Conservation (phyloP, 2,797 vertebrate species). For the Anniella stebbinsi region DNA sequence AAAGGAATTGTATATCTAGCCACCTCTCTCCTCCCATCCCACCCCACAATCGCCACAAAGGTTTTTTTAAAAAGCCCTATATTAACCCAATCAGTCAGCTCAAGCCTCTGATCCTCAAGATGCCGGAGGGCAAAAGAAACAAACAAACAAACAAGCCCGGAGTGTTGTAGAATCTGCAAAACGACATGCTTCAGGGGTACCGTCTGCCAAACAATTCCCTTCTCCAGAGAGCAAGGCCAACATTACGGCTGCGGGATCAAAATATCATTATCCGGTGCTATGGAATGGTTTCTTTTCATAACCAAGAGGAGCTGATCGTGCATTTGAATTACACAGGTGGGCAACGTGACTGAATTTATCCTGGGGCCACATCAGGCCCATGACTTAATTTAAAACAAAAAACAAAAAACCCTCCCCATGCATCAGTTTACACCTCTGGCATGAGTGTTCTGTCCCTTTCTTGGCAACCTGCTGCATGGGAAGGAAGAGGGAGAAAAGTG, state of each 20-base stretch:
- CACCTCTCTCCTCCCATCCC: not conserved
- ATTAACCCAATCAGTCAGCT: slow-evolving; percentile 47
- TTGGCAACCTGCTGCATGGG: no score
- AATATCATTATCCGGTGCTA: not conserved
- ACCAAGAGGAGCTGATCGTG: not conserved
- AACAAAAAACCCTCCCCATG: no score
- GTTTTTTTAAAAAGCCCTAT: slow-evolving; percentile 35
- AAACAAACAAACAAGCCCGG: slow-evolving; percentile 10
- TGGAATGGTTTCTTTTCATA: not conserved
- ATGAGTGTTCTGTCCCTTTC: no score
- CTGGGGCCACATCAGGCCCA: no score
- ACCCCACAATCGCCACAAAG: no score
- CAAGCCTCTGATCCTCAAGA: slow-evolving; percentile 25
- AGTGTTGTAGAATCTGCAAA: slow-evolving; percentile 13
- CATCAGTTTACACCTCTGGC: no score
- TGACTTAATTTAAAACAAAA: no score
- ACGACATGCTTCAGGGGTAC: slow-evolving; percentile 19
- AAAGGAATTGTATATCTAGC: slow-evolving; percentile 45
- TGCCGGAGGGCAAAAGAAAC: slow-evolving; percentile 24
- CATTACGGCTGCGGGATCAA: slow-evolving; percentile 27
- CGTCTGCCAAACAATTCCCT: not conserved
- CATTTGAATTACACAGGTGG: no score
- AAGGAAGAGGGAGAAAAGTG: no score
- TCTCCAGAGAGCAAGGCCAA: slow-evolving; percentile 23
- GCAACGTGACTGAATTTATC: no score